Evolutionary conservation across 1,140 invertebrate genomes (phyloP), one percentile per base, ranked within the genome.

Genomic region (Choristoneura fumiferana): DNA sequence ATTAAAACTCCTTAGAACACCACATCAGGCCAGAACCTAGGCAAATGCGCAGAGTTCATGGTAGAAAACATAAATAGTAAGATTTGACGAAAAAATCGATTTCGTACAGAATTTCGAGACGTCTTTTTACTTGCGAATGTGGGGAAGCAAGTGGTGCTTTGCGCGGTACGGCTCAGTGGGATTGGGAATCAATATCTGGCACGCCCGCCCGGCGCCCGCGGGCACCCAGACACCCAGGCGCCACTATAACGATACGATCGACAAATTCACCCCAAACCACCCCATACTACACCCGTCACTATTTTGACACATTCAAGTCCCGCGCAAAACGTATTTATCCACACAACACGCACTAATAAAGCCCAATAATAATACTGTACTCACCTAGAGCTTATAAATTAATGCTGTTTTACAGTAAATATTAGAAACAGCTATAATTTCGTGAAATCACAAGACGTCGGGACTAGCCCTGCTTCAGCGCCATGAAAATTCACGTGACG

Each of bases 401-500:
- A 73, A 73, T 83, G 85, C 83, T 86, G 83, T 88, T 86, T 84
- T 71, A 74, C 67, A 83, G 65, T 78, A 81, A 84, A 73, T 79
- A 76, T 71, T 67, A 49, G 69, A 84, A 86, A 86, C 85, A 87
- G 84, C 85, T 78, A 71, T 81, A 76, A 70, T 87, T 88, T 81
- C 79, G 78, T 78, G 84, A 88, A 90, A 90, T 88, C 88, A 90
- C 88, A 89, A 89, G 86, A 89, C 88, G 81, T 81, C 82, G 87
- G 86, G 84, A 79, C 85, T 81, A 89, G 84, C 85, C 87, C 86
- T 52, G 54, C 58, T 81, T 80, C 78, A 88, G 79, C 85, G 88
- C 88, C 88, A 90, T 90, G 85, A 89, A 90, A 87, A 90, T 90
- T 90, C 88, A 90, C 88, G 88, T 89, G 88, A 90, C 80, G 84